A percentile compares a stretch with the other conserved stretches of the same genome.
Conservation (phyloP, 2,888 invertebrate species). For the Trichacis sp. region DNA sequence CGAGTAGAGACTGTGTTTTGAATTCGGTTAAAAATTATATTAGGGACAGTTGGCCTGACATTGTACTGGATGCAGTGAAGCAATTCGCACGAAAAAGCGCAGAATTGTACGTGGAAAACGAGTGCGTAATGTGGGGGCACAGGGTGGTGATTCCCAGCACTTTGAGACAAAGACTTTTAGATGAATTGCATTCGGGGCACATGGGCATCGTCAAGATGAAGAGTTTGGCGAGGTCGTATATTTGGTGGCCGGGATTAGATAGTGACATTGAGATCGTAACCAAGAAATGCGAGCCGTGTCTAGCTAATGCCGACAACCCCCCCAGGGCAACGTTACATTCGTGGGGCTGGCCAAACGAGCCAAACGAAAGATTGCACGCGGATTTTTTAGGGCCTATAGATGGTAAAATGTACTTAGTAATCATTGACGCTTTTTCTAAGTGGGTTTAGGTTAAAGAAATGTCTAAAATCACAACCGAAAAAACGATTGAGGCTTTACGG, state of each 20-base stretch:
- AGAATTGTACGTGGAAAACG: slow-evolving; percentile 7
- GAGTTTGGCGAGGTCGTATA: slow-evolving; percentile 40
- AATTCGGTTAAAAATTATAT: neutral
- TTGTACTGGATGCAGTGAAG: neutral
- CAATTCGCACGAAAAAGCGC: neutral
- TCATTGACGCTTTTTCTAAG: slow-evolving; percentile 42
- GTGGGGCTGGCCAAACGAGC: slow-evolving; percentile 42
- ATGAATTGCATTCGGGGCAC: slow-evolving; percentile 44
- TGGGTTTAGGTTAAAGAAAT: slow-evolving; percentile 44
- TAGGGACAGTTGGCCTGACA: slow-evolving; percentile 6
- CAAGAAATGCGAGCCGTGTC: slow-evolving; percentile 34
- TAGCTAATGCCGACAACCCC: slow-evolving; percentile 32
- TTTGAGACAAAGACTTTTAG: slow-evolving; percentile 28
- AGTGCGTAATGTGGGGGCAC: slow-evolving; percentile 14
- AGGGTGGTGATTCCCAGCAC: slow-evolving; percentile 7
- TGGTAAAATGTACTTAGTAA: slow-evolving; percentile 43
- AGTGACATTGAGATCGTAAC: slow-evolving; percentile 33
- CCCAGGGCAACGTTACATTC: slow-evolving; percentile 25
- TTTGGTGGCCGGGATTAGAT: slow-evolving; percentile 45
- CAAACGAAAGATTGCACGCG: slow-evolving; percentile 34
- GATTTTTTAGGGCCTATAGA: slow-evolving; percentile 42
- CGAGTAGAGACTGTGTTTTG: neutral
- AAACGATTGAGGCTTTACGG: slow-evolving; percentile 29
- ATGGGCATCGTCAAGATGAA: slow-evolving; percentile 47
- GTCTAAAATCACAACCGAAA: slow-evolving; percentile 26